Evolutionary conservation across 2,888 invertebrate genomes (phyloP).

Genomic region (Onchidella celtica): DNA sequence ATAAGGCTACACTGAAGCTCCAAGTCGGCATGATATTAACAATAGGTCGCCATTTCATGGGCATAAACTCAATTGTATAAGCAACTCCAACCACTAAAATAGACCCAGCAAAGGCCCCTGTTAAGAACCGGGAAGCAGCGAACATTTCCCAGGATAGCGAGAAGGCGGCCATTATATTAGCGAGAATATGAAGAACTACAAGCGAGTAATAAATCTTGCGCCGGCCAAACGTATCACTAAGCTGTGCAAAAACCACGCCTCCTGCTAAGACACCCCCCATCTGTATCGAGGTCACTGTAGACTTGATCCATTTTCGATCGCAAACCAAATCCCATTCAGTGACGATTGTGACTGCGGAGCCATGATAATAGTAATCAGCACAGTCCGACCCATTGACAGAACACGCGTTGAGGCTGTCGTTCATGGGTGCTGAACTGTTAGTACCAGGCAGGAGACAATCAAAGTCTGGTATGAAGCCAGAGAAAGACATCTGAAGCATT

Average conservation of each 20-base stretch:
- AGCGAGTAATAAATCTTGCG: constrained; percentile 59
- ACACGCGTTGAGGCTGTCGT: constrained; percentile 1
- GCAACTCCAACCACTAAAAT: constrained; percentile 20
- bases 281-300: constrained; percentile 45
- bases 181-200: constrained; percentile 45
- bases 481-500: constrained; percentile 19
- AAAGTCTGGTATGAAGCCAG: constrained; percentile 4
- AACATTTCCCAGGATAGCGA: constrained; percentile 65
- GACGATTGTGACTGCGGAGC: not conserved
- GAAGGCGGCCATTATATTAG: constrained; percentile 59
- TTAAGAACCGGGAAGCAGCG: constrained; percentile 46
- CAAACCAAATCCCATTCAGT: constrained; percentile 49
- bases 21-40: constrained; percentile 36
- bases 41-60: constrained; percentile 45
- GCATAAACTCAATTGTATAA: constrained; percentile 50
- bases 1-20: constrained; percentile 28
- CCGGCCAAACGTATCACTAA: constrained; percentile 61
- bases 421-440: not conserved
- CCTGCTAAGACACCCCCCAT: constrained; percentile 49
- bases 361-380: not conserved
- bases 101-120: constrained; percentile 46
- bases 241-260: constrained; percentile 54
- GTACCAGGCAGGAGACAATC: not conserved
- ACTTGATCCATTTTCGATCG: constrained; percentile 34
- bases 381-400: constrained; percentile 3